Conservation (phyloP, 2,797 vertebrate species). For the Cossypha caffra region DNA sequence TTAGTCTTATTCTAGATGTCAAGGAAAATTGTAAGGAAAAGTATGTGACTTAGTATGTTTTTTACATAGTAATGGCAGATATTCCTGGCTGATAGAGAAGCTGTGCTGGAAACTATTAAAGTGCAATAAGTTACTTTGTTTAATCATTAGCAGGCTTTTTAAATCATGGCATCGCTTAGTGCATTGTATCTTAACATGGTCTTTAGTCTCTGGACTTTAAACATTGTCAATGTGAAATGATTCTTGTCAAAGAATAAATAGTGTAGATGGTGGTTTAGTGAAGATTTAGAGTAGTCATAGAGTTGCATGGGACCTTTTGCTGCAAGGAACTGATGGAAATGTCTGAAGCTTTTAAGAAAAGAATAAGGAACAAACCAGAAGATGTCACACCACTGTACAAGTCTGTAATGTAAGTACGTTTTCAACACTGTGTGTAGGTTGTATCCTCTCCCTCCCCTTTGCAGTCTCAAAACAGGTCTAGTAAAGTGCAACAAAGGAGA, state of each 20-base stretch:
- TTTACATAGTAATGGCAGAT: neutral
- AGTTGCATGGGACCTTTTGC: neutral
- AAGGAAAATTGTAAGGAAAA: neutral
- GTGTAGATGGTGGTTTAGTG: neutral
- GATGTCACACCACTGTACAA: neutral
- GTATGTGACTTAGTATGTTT: neutral
- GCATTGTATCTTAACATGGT: neutral
- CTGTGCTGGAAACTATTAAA: neutral
- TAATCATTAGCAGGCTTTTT: neutral
- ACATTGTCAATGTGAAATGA: neutral
- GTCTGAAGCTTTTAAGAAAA: neutral
- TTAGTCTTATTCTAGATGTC: neutral
- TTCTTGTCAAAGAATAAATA: neutral
- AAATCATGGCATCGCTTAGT: neutral
- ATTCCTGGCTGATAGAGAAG: neutral
- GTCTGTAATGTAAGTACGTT: neutral
- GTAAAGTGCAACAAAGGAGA: neutral
- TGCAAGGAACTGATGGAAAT: neutral
- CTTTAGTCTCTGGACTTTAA: neutral
- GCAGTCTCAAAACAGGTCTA: neutral
- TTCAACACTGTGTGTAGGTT: neutral
- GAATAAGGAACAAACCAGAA: neutral
- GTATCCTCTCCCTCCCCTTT: neutral
- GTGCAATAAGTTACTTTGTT: neutral
- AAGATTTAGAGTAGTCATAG: neutral